Conservation (phyloP, 2,888 invertebrate genomes). For the Rhorus exstirpatorius region DNA sequence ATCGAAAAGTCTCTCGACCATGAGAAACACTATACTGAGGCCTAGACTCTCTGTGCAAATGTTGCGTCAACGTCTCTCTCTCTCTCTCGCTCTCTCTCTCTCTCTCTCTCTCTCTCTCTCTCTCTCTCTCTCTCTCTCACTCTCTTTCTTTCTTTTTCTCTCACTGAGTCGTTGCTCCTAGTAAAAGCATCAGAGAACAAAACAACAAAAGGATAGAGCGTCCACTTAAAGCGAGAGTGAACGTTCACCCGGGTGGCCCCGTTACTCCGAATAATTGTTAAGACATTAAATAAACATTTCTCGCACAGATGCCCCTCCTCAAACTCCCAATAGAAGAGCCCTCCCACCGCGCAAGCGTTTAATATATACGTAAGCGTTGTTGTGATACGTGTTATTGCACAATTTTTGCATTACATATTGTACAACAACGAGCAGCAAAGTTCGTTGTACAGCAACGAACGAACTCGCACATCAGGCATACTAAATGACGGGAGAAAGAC, state of each 20-base stretch:
- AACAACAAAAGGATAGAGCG: constrained; percentile 24
- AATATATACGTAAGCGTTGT: constrained; percentile 6
- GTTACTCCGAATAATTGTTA: constrained; percentile 73
- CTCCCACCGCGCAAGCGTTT: neutral
- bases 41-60: constrained; percentile 31
- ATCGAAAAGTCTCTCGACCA: constrained; percentile 54
- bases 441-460: constrained; percentile 37
- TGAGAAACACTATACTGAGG: constrained; percentile 27
- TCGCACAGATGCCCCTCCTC: constrained; percentile 4
- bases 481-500: constrained; percentile 46
- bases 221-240: constrained; percentile 51
- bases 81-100: neutral
- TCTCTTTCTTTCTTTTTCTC: neutral
- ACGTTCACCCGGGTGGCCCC: constrained; percentile 69
- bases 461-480: constrained; percentile 11
- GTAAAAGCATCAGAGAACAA: constrained; percentile 38
- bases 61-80: constrained; percentile 59
- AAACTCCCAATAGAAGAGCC: neutral
- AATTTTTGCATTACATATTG: constrained; percentile 57
- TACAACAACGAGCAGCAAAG: too few relatives aligned
- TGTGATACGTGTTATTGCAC: constrained; percentile 47
- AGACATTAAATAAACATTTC: constrained; percentile 71
- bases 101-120: neutral
- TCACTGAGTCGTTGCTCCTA: constrained; percentile 40
- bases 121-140: neutral